These are phyloP conservation scores for Grapholita molesta DNA, from an alignment of 1,140 invertebrate genomes.

Conservation along the genomic window DNA sequence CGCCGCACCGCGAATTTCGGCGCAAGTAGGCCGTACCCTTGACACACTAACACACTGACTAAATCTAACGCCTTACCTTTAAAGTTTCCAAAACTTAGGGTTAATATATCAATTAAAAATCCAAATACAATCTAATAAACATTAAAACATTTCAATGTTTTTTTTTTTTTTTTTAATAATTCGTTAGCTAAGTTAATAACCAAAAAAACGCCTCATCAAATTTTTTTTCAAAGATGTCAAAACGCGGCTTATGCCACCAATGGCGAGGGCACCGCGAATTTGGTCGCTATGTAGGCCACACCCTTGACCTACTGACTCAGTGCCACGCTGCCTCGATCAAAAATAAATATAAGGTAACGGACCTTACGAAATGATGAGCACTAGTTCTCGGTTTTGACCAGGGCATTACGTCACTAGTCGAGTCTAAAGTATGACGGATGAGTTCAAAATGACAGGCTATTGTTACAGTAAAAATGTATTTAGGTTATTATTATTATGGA, in stretches of 20 bases:
- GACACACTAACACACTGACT: constrained; percentile 40
- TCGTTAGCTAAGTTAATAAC: background rate
- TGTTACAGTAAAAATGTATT: too few species aligned
- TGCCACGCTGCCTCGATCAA: constrained; percentile 68
- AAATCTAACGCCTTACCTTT: background rate
- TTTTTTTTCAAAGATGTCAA: background rate
- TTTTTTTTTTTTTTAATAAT: background rate
- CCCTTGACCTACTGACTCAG: constrained; percentile 48
- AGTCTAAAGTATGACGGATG: background rate
- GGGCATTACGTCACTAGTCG: background rate
- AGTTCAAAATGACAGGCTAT: too few species aligned
- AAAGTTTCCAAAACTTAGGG: background rate
- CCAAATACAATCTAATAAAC: background rate
- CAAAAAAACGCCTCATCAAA: background rate
- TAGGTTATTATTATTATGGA: too few species aligned
- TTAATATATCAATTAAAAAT: background rate
- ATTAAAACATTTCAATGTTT: background rate
- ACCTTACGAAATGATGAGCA: constrained; percentile 60
- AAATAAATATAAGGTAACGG: constrained; percentile 73
- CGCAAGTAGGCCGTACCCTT: constrained; percentile 72
- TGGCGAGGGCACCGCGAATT: background rate
- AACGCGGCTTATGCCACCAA: background rate
- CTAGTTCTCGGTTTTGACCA: constrained; percentile 30
- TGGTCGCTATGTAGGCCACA: background rate
- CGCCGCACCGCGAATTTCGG: constrained; percentile 70